These are phyloP conservation scores for Latheticus oryzae DNA, from an alignment of 2,888 invertebrate genomes.

Conservation along the genomic window DNA sequence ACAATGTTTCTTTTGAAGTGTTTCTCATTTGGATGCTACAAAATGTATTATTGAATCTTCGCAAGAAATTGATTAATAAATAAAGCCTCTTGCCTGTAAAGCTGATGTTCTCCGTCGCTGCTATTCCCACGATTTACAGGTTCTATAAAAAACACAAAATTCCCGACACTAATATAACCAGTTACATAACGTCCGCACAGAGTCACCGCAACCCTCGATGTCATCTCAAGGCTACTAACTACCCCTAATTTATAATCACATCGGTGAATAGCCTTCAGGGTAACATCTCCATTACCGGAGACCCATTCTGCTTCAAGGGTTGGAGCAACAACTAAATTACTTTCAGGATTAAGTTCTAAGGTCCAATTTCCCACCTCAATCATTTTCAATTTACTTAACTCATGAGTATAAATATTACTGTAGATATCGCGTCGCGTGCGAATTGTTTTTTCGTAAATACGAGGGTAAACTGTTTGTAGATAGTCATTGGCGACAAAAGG, in stretches of 20 bases:
- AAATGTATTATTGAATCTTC: conserved; percentile 4
- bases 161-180: conserved; percentile 56
- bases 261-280: conserved; percentile 40
- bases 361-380: conserved; percentile 56
- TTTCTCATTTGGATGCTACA: not conserved
- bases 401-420: conserved; percentile 49
- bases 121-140: conserved; percentile 54
- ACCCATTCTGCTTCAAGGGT: conserved; percentile 55
- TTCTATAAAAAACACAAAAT: conserved; percentile 56
- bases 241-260: conserved; percentile 58
- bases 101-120: conserved; percentile 47
- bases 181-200: conserved; percentile 55
- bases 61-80: conserved; percentile 10
- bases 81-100: conserved; percentile 43
- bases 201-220: conserved; percentile 56
- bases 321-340: conserved; percentile 54
- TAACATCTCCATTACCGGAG: conserved; percentile 44
- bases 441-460: conserved; percentile 45
- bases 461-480: conserved; percentile 51
- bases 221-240: conserved; percentile 52
- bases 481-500: conserved; percentile 41
- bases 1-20: too few relatives aligned
- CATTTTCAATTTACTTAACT: conserved; percentile 51
- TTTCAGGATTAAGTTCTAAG: conserved; percentile 54
- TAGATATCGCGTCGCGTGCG: conserved; percentile 48